These are phyloP conservation scores for Mirza zaza DNA, from an alignment of 2,113 vertebrate species.

Conservation along the genomic window DNA sequence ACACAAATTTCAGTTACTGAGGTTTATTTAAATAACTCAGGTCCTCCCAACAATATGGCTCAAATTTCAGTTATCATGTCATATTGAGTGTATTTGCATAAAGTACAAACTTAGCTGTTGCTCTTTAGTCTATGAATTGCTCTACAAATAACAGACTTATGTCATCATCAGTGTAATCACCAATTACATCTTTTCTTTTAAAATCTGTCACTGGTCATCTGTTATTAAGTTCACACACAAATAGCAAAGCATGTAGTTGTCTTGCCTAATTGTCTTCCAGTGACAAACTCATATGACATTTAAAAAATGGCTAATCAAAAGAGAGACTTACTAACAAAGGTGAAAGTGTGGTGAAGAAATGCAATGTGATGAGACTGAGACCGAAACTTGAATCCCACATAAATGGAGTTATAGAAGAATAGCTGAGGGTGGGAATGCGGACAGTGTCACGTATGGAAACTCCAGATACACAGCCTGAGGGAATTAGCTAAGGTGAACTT, in stretches of 20 bases:
- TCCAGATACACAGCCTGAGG: not conserved
- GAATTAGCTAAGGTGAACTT: not conserved
- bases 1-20: not conserved
- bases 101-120: not conserved
- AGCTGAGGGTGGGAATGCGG: not conserved
- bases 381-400: not conserved
- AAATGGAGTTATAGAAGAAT: not conserved
- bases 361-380: not conserved
- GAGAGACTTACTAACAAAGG: not conserved
- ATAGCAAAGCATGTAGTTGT: not conserved
- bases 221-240: not conserved
- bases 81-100: not conserved
- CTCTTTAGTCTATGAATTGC: not conserved
- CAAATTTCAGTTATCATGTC: not conserved
- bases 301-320: not conserved
- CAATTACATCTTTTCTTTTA: not conserved
- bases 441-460: not conserved
- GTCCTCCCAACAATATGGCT: not conserved
- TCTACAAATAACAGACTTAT: not conserved
- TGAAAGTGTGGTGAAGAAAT: not conserved
- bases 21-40: not conserved
- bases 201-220: not conserved
- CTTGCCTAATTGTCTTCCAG: not conserved
- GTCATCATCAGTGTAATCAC: not conserved
- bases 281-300: not conserved